Base-by-base conservation (phyloP, 1,140 invertebrate genomes). In the Macrocentrus cingulum region DNA sequence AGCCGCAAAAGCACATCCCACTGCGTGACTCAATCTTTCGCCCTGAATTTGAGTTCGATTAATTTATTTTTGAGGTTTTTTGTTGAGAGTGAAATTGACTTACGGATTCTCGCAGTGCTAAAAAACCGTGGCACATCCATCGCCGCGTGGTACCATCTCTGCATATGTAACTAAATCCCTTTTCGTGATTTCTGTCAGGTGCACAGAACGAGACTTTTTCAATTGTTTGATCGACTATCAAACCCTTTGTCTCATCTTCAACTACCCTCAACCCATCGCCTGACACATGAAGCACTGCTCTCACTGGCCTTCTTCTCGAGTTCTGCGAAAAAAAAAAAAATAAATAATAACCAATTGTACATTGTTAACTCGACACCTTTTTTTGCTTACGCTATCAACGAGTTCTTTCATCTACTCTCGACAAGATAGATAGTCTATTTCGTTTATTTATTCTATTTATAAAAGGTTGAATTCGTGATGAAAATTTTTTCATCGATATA, bases 201-300 rank as follows among this genome's bases (percentile, higher is more conserved):
- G 98, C 96, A 81, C 98, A 99, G 79, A 99, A 99, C 2, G 97
- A 99, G 0, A 99, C 98, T 79, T 99, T 99, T 73, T 99, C 98
- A 60, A 99, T 99, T 2, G 97, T 99, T 80, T 99, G 98, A 82
- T 99, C 98, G 11, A 99, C 95, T 62, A 99, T 95, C 44, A 99
- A 83, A 20, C 96, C 97, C 81, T 98, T 99, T 7, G 95, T 98
- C 70, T 98, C 96, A 69, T 99, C 96, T 78, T 99, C 98, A 0
- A 99, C 97, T 1, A 99, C 97, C 6, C 97, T 83, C 18, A 99
- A 80, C 6, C 97, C 95, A 80, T 99, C 97, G 0, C 97, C 97
- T 52, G 95, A 97, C 1, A 99, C 94, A 74, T 98, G 95, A 9
- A 99, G 83, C 58, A 96, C 85, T 1, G 94, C 92, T 65, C 94